Evolutionary conservation across 2,888 invertebrate species (phyloP), one percentile per base, ranked within the genome.

Genomic region (Gymnosoma rotundatum): DNA sequence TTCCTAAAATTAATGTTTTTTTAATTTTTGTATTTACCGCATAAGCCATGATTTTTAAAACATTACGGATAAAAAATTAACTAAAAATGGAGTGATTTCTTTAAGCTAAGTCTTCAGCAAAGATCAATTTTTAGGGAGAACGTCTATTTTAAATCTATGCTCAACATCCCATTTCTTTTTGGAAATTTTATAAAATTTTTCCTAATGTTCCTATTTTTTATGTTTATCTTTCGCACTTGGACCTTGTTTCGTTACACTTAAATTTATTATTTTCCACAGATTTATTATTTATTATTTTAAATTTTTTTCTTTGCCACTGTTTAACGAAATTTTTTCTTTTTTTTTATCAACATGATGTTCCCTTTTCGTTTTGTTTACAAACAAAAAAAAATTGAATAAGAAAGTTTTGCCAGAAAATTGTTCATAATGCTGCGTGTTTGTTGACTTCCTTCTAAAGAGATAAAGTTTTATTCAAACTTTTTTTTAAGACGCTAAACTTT

Each of bases 321-420:
- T 48, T 1, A 16, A 48, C 16, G 16, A 16, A 48, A 16, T 48
- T 48, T 48, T 48, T 1, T 48, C n/a, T 16, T 14, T 4, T 16
- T 48, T 48, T 0, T 48, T n/a, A 4, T 14, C 16, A n/a, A 48
- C 16, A 16, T 48, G 16, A 6, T 48, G 14, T 7, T 16, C 16
- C 45, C 6, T 16, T n/a, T 16, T n/a, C n/a, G 16, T 48, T 48
- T 48, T n/a, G 45, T 48, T 48, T 48, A 6, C 52, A 21, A 52
- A 63, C 63, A 73, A 73, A 63, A 73, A 63, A 42, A 63, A 20
- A 58, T 5, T 16, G 25, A 45, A 75, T n/a, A 54, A 50, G 14
- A 14, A 36, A 74, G 2, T 36, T 32, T 56, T 66, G 38, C 50
- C 60, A 67, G 67, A 67, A 60, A 60, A 42, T 52, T 50, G 67